These are phyloP conservation scores for Halcyon malimbica DNA, from an alignment of 2,113 vertebrate genomes.

Conservation along the genomic window DNA sequence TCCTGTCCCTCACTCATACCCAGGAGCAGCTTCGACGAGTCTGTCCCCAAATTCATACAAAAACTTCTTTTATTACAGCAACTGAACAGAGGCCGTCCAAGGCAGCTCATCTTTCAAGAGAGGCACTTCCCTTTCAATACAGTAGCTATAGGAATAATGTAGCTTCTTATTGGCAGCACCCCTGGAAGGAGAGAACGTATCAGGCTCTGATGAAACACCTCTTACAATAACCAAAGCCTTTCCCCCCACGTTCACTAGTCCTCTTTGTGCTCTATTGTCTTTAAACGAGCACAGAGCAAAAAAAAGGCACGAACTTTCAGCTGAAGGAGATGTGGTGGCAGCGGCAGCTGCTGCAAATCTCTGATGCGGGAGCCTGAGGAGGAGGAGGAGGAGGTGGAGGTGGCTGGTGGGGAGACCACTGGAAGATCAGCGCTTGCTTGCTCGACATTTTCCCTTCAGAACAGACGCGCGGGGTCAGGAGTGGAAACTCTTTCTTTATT, in stretches of 20 bases:
- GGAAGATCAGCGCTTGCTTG: not conserved
- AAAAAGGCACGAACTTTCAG: not conserved
- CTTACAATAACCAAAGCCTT: not conserved
- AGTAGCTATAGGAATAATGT: not conserved
- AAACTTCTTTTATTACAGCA: not conserved
- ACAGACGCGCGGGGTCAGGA: not conserved
- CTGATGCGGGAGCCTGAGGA: not conserved
- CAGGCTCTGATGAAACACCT: slow-evolving; percentile 20
- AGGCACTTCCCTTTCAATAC: not conserved
- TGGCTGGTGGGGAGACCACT: not conserved
- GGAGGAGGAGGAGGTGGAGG: not conserved
- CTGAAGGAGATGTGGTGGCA: not conserved
- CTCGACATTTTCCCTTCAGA: not conserved
- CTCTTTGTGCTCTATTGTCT: not conserved
- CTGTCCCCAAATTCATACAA: not conserved
- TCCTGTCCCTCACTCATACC: not conserved
- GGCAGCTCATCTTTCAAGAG: not conserved
- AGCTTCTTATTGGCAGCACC: not conserved
- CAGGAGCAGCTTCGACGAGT: not conserved
- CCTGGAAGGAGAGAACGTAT: not conserved
- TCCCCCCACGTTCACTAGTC: not conserved
- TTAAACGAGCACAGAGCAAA: not conserved
- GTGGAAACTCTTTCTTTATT: not conserved
- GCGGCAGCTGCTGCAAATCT: not conserved
- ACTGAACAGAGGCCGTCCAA: not conserved